Evolutionary conservation across 1,140 invertebrate species (phyloP), one percentile per base, ranked within the genome.

Genomic region (Agraylea sexmaculata): DNA sequence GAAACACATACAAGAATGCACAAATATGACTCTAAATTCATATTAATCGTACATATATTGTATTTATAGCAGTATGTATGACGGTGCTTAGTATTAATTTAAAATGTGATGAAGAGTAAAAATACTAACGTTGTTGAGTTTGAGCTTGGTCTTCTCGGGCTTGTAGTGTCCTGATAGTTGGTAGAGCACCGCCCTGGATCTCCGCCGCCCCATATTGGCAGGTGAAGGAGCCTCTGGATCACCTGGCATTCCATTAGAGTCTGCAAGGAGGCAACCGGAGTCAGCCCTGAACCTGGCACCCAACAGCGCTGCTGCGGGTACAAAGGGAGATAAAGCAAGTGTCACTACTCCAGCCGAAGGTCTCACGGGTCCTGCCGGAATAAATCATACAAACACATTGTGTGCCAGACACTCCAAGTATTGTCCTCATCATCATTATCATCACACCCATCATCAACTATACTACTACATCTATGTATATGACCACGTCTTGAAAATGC

Each of bases 81-180:
- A n/a, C n/a, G n/a, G n/a, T n/a, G n/a, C 7, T 8, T 27, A 27
- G n/a, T 8, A 27, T 27, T 27, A 8, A n/a, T 5, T 12, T 6
- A 8, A 43, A 12, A 13, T 35, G 29, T 22, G 37, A 28, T n/a
- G n/a, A n/a, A n/a, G n/a, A n/a, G n/a, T n/a, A n/a, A n/a, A n/a
- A n/a, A 31, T 64, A 75, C 83, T 86, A 71, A 94, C 90, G 73
- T 91, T 93, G 63, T 92, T 93, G 49, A 93, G 74, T 73, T 94
- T 95, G 45, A 80, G 86, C 69, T 95, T 96, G 60, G 80, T 78
- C 64, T 84, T 88, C 57, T 89, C 85, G 53, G 86, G 86, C 60
- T 89, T 88, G 66, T 91, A 92, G 67, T 94, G 90, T 35, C 91
- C 91, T 41, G 88, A 93, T 45, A 96, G 75, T 69, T 95, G 90